phyloP scores from a whole-genome alignment of 2,113 vertebrate genomes.

The Cebus imitator region DNA sequence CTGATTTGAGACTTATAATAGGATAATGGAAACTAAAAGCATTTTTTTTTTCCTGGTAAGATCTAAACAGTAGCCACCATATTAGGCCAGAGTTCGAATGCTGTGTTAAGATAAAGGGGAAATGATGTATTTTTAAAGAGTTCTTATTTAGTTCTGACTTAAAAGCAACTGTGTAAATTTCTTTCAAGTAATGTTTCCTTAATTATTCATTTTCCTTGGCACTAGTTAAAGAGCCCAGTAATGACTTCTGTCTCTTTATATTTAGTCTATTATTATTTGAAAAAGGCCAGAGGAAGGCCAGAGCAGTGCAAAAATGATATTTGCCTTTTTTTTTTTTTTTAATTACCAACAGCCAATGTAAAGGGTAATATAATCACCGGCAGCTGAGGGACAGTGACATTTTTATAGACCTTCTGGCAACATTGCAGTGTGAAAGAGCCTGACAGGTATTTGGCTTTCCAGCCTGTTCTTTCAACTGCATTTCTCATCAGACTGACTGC shows the following conservation, averaged over 20 bases:
- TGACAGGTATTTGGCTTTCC: conserved; percentile 82
- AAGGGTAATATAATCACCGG: conserved; percentile 83
- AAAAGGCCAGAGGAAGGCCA: conserved; percentile 84
- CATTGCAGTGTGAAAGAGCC: conserved; percentile 69
- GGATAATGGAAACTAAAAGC: conserved; percentile 77
- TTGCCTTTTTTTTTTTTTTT: conserved; percentile 65
- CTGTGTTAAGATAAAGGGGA: conserved; percentile 79
- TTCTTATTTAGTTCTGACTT: conserved; percentile 80
- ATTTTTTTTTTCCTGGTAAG: conserved; percentile 50
- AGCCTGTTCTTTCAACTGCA: conserved; percentile 53
- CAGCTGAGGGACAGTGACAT: conserved; percentile 86
- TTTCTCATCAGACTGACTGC: conserved; percentile 61
- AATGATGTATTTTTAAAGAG: conserved; percentile 82
- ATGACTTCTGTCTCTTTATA: conserved; percentile 86
- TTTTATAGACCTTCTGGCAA: conserved; percentile 87
- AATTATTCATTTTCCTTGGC: conserved; percentile 90
- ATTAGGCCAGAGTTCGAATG: conserved; percentile 67
- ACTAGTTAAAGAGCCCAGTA: conserved; percentile 80
- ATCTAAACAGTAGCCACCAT: conserved; percentile 83
- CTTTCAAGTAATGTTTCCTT: conserved; percentile 83
- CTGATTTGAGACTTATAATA: conserved; percentile 57
- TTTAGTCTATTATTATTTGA: conserved; percentile 88
- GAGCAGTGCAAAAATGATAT: conserved; percentile 78
- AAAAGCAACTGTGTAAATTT: conserved; percentile 84
- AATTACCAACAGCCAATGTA: conserved; percentile 76